phyloP scores from a whole-genome alignment of 2,113 vertebrate genomes.

The Beaufortia kweichowensis region DNA sequence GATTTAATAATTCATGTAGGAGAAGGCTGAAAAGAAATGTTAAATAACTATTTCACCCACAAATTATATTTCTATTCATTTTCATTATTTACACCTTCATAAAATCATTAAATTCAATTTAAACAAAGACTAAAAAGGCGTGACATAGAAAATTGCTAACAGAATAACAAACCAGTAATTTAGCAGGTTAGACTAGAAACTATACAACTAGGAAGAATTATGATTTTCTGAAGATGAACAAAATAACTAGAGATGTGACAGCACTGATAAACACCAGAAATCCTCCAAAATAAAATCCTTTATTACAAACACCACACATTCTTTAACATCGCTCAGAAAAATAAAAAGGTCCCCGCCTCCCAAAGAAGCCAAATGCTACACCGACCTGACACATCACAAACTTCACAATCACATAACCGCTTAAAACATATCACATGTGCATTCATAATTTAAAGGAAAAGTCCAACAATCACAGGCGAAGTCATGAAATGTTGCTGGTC shows the following conservation, averaged over 20 bases:
- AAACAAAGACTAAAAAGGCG: too few species aligned
- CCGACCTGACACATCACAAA: constrained; percentile 57
- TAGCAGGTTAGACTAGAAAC: too few species aligned
- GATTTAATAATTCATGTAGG: too few species aligned
- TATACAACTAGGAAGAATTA: too few species aligned
- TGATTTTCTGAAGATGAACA: too few species aligned
- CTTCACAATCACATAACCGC: constrained; percentile 57
- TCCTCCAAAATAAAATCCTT: constrained; percentile 74
- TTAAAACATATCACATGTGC: constrained; percentile 57
- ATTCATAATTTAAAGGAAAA: constrained; percentile 24
- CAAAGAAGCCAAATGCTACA: constrained; percentile 58
- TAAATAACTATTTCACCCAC: too few species aligned
- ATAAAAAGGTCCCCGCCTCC: constrained; percentile 59
- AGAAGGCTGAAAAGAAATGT: too few species aligned
- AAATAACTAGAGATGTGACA: neutral
- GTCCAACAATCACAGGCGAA: constrained; percentile 24
- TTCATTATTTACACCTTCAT: too few species aligned
- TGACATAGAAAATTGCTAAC: too few species aligned
- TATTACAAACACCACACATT: constrained; percentile 69
- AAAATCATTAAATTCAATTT: too few species aligned
- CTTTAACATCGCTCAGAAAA: constrained; percentile 55
- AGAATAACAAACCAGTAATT: too few species aligned
- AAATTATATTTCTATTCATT: too few species aligned
- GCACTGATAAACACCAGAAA: constrained; percentile 8
- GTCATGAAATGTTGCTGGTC: constrained; percentile 11